Conservation (phyloP, 2,888 invertebrate species). For the Orthosia incerta region DNA sequence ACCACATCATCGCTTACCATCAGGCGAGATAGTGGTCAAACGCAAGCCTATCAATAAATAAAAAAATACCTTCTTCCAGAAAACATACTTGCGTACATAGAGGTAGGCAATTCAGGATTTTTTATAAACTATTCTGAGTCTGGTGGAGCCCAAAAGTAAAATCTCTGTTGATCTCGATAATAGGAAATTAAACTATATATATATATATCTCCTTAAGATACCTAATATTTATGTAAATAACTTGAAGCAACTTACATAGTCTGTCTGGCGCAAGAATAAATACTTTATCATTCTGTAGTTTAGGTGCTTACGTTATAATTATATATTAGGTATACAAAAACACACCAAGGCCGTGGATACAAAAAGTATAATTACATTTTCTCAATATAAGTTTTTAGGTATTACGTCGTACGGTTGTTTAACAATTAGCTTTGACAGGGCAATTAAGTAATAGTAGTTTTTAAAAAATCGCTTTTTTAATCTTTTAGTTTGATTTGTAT, state of each 20-base stretch:
- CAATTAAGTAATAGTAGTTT: neutral
- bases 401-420: neutral
- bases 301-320: no score
- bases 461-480: neutral
- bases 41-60: no score
- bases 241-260: neutral
- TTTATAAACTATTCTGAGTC: no score
- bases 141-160: no score
- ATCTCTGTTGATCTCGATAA: no score
- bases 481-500: neutral
- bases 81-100: no score
- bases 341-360: slow-evolving; percentile 10
- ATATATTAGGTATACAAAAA: slow-evolving; percentile 2
- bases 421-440: neutral
- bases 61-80: no score
- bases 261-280: neutral
- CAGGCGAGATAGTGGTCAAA: no score
- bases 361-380: slow-evolving; percentile 2
- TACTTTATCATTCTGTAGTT: neutral
- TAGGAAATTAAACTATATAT: no score
- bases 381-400: neutral
- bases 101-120: no score
- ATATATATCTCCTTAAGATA: no score
- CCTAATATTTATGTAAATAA: neutral
- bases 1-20: no score